These are phyloP conservation scores for Sesamia inferens DNA, from an alignment of 2,888 invertebrate species.

Conservation along the genomic window DNA sequence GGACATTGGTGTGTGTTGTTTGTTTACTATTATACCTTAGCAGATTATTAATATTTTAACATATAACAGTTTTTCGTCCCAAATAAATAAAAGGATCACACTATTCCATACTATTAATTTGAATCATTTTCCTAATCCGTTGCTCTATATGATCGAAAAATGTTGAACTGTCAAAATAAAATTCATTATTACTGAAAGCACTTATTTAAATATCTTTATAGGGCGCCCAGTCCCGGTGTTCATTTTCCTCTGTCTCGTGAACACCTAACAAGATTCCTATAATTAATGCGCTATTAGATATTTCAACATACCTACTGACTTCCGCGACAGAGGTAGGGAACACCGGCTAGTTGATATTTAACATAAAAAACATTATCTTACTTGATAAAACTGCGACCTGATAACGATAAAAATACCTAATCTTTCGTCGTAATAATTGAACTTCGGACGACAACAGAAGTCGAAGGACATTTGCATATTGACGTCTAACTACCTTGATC, in stretches of 20 bases:
- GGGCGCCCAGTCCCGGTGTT: neutral
- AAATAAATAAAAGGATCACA: too few species aligned
- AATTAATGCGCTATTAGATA: neutral
- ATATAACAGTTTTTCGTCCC: too few species aligned
- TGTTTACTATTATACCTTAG: too few species aligned
- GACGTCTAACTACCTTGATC: slow-evolving; percentile 25
- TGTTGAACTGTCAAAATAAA: too few species aligned
- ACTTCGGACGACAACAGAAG: slow-evolving; percentile 31
- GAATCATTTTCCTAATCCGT: too few species aligned
- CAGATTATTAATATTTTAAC: too few species aligned
- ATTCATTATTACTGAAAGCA: too few species aligned
- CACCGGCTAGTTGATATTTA: neutral
- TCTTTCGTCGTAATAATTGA: slow-evolving; percentile 17
- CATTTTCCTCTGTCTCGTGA: neutral
- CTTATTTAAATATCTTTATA: neutral
- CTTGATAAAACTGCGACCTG: slow-evolving; percentile 21
- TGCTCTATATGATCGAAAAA: too few species aligned
- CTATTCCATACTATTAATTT: too few species aligned
- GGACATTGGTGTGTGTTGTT: too few species aligned
- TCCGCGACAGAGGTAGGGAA: neutral
- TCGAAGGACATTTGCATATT: slow-evolving; percentile 28
- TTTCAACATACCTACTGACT: neutral
- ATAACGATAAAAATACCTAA: slow-evolving; percentile 32
- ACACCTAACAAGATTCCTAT: neutral
- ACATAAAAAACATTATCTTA: slow-evolving; percentile 5